phyloP scores from a whole-genome alignment of 2,888 invertebrate species.

The Ochlodes sylvanus region DNA sequence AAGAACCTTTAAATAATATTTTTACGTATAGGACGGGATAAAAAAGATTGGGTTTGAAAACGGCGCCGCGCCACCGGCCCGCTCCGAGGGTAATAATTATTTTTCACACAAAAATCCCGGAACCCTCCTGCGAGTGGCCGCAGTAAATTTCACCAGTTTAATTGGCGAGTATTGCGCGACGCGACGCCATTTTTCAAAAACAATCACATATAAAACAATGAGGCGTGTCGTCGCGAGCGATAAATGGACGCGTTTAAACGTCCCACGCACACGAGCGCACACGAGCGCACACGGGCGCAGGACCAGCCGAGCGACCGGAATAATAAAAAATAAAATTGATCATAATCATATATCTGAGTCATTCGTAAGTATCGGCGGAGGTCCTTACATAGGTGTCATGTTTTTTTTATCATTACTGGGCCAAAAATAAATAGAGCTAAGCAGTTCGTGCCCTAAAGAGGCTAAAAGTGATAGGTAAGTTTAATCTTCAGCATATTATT shows the following conservation, averaged over 20 bases:
- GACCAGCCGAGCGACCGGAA: not conserved
- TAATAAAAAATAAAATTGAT: too few species aligned
- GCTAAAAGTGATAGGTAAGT: too few species aligned
- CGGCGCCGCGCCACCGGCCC: not conserved
- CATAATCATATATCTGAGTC: too few species aligned
- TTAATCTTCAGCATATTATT: too few species aligned
- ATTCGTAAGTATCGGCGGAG: too few species aligned
- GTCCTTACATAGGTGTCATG: too few species aligned
- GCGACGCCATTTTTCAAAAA: conserved; percentile 68
- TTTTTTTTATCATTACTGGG: too few species aligned
- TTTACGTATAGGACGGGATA: conserved; percentile 4
- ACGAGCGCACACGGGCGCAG: too few species aligned
- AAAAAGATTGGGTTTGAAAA: not conserved
- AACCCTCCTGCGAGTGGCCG: conserved; percentile 53
- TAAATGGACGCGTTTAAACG: conserved; percentile 50
- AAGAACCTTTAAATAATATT: conserved; percentile 6
- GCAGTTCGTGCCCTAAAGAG: too few species aligned
- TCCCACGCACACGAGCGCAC: conserved; percentile 20
- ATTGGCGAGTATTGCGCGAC: conserved; percentile 54
- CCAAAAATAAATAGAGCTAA: too few species aligned
- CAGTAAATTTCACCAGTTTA: conserved; percentile 66
- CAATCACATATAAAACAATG: conserved; percentile 71
- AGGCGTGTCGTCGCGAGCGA: conserved; percentile 60
- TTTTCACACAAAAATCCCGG: conserved; percentile 50
- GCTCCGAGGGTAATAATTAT: conserved; percentile 35